Evolutionary conservation across 2,888 invertebrate genomes (phyloP).

Genomic region (Agyllia agylla): DNA sequence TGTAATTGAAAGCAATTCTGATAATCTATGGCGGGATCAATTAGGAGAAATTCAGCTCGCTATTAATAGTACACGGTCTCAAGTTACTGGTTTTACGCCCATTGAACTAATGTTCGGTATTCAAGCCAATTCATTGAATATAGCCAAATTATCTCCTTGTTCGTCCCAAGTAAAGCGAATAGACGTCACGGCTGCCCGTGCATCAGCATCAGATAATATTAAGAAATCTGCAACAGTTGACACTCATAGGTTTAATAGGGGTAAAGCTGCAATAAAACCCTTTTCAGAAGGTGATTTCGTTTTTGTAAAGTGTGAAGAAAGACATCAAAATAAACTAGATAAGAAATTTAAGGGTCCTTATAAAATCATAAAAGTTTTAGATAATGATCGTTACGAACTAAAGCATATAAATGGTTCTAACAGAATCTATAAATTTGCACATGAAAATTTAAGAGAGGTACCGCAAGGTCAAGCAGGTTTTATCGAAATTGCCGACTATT

Average conservation of each 20-base stretch:
- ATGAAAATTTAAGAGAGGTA: slow-evolving; percentile 46
- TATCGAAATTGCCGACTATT: neutral
- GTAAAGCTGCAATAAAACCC: slow-evolving; percentile 28
- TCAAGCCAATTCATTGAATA: slow-evolving; percentile 52
- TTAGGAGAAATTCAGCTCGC: slow-evolving; percentile 65
- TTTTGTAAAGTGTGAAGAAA: slow-evolving; percentile 62
- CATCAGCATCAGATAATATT: slow-evolving; percentile 5
- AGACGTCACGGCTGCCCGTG: neutral
- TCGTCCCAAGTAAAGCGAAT: neutral
- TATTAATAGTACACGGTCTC: slow-evolving; percentile 59
- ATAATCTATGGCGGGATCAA: slow-evolving; percentile 52
- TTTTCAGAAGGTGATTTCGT: slow-evolving; percentile 69
- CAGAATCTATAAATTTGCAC: slow-evolving; percentile 59
- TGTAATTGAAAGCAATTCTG: slow-evolving; percentile 12
- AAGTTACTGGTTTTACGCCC: slow-evolving; percentile 40
- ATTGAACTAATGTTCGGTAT: slow-evolving; percentile 60
- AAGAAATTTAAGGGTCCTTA: slow-evolving; percentile 65
- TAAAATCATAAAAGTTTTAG: slow-evolving; percentile 46
- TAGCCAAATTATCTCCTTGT: slow-evolving; percentile 38
- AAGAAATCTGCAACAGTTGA: neutral
- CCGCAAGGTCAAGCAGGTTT: neutral
- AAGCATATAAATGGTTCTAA: slow-evolving; percentile 48
- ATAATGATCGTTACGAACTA: slow-evolving; percentile 65
- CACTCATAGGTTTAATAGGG: neutral
- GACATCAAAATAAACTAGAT: slow-evolving; percentile 72